Conservation (phyloP, 2,113 vertebrate species). For the Anthoscopus minutus region DNA sequence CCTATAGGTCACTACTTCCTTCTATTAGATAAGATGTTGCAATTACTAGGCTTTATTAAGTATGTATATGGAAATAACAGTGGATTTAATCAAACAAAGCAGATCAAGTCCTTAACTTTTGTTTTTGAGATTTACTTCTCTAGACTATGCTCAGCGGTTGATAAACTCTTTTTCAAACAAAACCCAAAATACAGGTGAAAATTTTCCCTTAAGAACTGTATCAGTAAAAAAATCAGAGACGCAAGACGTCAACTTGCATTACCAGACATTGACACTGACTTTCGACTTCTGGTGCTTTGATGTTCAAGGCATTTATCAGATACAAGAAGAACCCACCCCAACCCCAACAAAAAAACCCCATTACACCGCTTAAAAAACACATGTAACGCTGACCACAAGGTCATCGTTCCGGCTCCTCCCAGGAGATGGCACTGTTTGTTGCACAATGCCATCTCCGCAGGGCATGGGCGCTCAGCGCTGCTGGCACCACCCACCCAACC, state of each 20-base stretch:
- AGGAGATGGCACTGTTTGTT: slow-evolving; percentile 65
- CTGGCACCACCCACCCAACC: background rate
- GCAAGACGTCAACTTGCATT: background rate
- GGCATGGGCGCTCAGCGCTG: background rate
- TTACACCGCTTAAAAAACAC: background rate
- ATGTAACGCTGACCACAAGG: background rate
- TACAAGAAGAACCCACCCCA: background rate
- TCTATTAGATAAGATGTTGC: background rate
- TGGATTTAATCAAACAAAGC: background rate
- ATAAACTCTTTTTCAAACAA: background rate
- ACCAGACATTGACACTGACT: background rate
- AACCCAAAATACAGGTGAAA: background rate
- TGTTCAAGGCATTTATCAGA: background rate
- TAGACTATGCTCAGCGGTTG: background rate
- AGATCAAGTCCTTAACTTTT: background rate
- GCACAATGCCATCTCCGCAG: background rate
- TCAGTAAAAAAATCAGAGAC: background rate
- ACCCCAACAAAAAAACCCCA: background rate
- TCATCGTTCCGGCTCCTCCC: background rate
- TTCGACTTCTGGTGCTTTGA: background rate
- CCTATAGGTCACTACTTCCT: background rate
- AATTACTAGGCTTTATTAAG: background rate
- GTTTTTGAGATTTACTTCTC: background rate
- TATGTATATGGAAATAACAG: background rate
- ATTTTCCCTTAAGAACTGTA: background rate